A percentile compares a stretch with the other conserved stretches of the same genome.
phyloP scores from a whole-genome alignment of 2,888 invertebrate species.

The Fragum fragum region DNA sequence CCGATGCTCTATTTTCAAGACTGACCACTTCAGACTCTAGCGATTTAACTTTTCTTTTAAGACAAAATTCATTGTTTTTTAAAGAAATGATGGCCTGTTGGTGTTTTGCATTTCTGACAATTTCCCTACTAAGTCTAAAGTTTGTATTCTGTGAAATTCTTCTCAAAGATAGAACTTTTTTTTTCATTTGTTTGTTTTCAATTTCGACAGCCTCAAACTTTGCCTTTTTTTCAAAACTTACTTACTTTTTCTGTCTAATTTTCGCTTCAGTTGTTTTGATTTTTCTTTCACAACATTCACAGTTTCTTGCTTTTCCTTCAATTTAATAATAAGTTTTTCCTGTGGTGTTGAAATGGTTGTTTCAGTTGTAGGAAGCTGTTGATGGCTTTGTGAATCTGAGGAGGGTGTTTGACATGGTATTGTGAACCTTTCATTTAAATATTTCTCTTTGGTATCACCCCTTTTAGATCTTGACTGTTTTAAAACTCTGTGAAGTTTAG shows the following conservation, averaged over 20 bases:
- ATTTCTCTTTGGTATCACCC: slow-evolving; percentile 6
- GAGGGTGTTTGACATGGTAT: slow-evolving; percentile 15
- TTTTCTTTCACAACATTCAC: slow-evolving; percentile 16
- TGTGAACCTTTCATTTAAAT: slow-evolving; percentile 27
- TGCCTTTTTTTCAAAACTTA: slow-evolving; percentile 5
- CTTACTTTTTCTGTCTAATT: slow-evolving; percentile 15
- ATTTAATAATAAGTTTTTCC: neutral
- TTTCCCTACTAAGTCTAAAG: slow-evolving; percentile 14
- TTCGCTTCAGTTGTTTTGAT: slow-evolving; percentile 36
- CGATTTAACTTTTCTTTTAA: neutral
- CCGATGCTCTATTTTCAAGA: neutral
- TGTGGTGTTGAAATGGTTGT: neutral
- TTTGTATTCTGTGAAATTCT: neutral
- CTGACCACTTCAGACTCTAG: neutral
- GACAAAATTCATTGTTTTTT: neutral
- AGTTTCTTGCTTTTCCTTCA: slow-evolving; percentile 15
- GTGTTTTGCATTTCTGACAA: slow-evolving; percentile 16
- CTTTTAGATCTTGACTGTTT: slow-evolving; percentile 30
- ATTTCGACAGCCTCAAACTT: slow-evolving; percentile 17
- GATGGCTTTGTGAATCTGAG: neutral
- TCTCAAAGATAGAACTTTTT: neutral
- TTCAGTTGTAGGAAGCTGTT: neutral
- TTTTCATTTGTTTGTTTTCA: slow-evolving; percentile 24
- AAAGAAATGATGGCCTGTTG: neutral
- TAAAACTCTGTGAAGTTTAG: slow-evolving; percentile 28